Evolutionary conservation across 2,113 vertebrate species (phyloP).

Genomic region (Butorides virescens): DNA sequence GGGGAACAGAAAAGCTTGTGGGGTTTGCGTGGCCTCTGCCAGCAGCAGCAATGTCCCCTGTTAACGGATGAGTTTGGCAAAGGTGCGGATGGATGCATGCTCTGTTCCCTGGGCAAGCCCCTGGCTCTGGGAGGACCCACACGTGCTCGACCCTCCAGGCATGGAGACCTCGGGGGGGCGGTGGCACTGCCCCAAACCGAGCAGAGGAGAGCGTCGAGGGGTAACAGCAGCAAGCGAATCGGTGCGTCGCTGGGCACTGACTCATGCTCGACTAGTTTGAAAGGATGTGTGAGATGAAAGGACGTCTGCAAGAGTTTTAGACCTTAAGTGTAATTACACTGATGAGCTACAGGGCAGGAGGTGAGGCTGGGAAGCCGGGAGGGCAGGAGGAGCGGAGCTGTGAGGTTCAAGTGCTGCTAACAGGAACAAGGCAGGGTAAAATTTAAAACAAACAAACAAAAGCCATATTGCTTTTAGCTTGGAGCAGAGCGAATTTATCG

Average conservation of each 20-base stretch:
- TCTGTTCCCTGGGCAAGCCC: not conserved
- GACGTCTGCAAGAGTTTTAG: not conserved
- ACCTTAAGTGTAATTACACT: not conserved
- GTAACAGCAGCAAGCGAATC: not conserved
- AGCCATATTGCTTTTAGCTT: not conserved
- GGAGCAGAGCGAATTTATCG: not conserved
- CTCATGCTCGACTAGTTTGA: not conserved
- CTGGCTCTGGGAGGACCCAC: no score
- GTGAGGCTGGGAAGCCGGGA: not conserved
- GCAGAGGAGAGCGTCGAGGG: not conserved
- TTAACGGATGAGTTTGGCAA: not conserved
- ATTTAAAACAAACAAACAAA: not conserved
- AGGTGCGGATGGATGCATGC: not conserved
- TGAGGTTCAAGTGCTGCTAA: not conserved
- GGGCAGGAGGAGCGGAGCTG: not conserved
- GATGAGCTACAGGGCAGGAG: not conserved
- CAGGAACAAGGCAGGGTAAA: not conserved
- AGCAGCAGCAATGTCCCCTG: not conserved
- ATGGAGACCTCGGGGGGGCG: not conserved
- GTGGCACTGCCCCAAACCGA: not conserved
- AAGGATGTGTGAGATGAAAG: not conserved
- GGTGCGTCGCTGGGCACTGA: not conserved
- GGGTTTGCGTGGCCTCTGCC: not conserved
- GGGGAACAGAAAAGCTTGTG: not conserved
- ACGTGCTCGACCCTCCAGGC: rapidly evolving